Percentiles rank a stretch among this genome's conserved stretches.
Conservation (phyloP, 2,888 invertebrate species). For the Diarsia dahlii region DNA sequence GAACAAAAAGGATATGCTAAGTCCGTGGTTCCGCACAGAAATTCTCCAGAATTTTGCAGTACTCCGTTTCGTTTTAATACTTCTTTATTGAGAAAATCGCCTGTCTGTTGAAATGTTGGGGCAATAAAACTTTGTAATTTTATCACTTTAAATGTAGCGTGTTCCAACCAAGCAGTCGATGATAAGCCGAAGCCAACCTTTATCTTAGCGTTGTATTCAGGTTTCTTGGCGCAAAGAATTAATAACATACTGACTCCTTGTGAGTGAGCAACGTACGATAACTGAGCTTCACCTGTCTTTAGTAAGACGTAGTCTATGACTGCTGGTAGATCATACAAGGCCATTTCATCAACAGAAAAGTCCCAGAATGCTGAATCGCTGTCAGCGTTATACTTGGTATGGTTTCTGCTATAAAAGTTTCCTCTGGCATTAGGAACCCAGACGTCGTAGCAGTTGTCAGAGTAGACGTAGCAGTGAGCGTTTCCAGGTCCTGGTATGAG, state of each 20-base stretch:
- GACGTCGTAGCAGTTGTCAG: slow-evolving; percentile 92
- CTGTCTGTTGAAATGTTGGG: slow-evolving; percentile 26
- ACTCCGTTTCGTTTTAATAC: slow-evolving; percentile 59
- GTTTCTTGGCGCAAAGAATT: slow-evolving; percentile 67
- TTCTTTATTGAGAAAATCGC: slow-evolving; percentile 51
- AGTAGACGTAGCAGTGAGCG: slow-evolving; percentile 90
- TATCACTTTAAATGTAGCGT: slow-evolving; percentile 65
- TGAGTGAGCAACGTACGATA: slow-evolving; percentile 69
- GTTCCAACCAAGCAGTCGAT: slow-evolving; percentile 63
- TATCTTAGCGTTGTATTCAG: slow-evolving; percentile 72
- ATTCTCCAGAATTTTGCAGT: slow-evolving; percentile 50
- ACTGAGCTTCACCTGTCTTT: slow-evolving; percentile 59
- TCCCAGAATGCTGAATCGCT: slow-evolving; percentile 67
- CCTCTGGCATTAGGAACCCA: slow-evolving; percentile 95
- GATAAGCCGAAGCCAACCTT: slow-evolving; percentile 70
- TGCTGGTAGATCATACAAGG: slow-evolving; percentile 68
- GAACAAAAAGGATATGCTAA: slow-evolving; percentile 68
- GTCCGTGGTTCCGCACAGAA: slow-evolving; percentile 63
- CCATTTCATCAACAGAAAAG: slow-evolving; percentile 70
- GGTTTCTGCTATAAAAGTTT: slow-evolving; percentile 91
- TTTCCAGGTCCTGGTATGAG: slow-evolving; percentile 91
- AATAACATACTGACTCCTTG: slow-evolving; percentile 68
- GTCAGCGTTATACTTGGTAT: slow-evolving; percentile 74
- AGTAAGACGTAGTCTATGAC: slow-evolving; percentile 70
- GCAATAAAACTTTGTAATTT: slow-evolving; percentile 55